Conservation (phyloP, 2,797 vertebrate species). For the Sebastes cheni region DNA sequence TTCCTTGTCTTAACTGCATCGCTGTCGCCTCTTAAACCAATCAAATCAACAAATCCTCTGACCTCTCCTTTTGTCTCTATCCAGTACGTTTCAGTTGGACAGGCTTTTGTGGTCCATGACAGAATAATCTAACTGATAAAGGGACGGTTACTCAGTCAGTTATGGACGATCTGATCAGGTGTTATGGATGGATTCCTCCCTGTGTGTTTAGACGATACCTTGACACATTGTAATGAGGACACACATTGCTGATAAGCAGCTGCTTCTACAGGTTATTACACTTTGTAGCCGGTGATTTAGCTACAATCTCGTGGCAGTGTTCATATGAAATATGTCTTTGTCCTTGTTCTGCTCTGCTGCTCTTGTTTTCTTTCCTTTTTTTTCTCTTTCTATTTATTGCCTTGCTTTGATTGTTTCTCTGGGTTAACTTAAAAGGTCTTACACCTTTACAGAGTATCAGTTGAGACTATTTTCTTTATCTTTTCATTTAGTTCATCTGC, state of each 20-base stretch:
- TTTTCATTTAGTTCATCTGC: neutral
- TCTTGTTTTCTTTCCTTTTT: neutral
- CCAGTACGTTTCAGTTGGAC: neutral
- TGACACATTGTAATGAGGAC: conserved; percentile 15
- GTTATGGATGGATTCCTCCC: neutral
- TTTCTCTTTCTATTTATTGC: neutral
- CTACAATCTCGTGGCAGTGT: neutral
- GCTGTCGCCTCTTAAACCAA: neutral
- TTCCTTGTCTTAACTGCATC: neutral
- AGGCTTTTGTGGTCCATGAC: neutral
- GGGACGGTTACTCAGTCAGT: neutral
- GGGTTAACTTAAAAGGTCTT: neutral
- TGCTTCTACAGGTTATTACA: neutral
- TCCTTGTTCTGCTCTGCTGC: neutral
- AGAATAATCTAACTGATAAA: neutral
- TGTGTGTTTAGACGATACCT: neutral
- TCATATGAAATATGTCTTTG: neutral
- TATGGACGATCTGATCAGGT: neutral
- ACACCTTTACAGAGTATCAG: neutral
- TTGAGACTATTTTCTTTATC: neutral
- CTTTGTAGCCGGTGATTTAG: neutral
- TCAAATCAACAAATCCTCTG: neutral
- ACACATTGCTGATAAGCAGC: conserved; percentile 1
- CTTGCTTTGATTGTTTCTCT: neutral
- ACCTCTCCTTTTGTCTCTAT: neutral